Base-by-base conservation (phyloP, 2,797 vertebrate genomes). In the Brotula barbata region DNA sequence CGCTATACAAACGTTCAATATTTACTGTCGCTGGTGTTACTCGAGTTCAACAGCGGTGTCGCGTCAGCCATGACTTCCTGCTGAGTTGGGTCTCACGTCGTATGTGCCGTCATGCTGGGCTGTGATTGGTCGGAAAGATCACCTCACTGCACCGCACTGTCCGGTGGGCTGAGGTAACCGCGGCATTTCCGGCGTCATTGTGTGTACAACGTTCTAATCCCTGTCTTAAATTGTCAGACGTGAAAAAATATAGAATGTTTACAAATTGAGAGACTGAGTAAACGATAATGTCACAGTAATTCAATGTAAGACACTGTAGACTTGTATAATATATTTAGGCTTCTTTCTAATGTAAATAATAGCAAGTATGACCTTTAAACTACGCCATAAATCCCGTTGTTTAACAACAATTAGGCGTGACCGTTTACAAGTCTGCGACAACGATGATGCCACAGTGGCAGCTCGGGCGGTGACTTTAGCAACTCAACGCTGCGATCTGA, bases 111-210 rank as follows among this genome's bases (percentile, higher is more conserved):
- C 34, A 78, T 2, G 43, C 57, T 2, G 79, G 40, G 57, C 80
- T 73, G 74, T 87, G 76, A 92, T 92, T 92, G 91, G 90, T 46
- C 53, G 48, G 43, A 21, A 72, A 21, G 20, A 90, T 92, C 90
- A 81, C 80, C 90, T 92, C 87, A 92, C 80, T 54, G 68, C 64
- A 33, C 64, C 63, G 36, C 20, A 4, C 64, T 31, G 50, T 56
- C 46, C 25, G 3, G 25, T 4, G 25, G 3, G 71, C 15, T 83
- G 73, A 81, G 71, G 81, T 72, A 37, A 47, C 6, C 2, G 13
- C n/a, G 25, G 1, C 17, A 14, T 55, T 64, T 71, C 53, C 31
- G 45, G 55, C 52, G 56, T 59, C 64, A 68, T 15, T 6, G 25
- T 28, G 7, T 28, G n/a, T n/a, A n/a, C n/a, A n/a, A n/a, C n/a